Evolutionary conservation across 2,888 invertebrate species (phyloP).

Genomic region (Drosophila cracens): DNA sequence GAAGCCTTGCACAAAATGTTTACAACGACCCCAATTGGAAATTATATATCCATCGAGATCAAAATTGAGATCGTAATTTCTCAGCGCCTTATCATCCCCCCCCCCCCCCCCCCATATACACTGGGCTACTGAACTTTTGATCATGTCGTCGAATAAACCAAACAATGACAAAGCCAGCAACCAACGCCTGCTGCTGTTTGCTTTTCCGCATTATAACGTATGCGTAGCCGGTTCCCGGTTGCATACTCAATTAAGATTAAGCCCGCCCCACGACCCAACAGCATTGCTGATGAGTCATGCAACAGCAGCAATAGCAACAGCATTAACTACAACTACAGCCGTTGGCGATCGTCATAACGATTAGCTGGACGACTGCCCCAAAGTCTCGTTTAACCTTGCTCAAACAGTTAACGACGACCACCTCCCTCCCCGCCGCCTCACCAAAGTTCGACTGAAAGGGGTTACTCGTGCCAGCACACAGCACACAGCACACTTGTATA

Average conservation of each 20-base stretch:
- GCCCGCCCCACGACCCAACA: conserved; percentile 17
- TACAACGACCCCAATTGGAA: conserved; percentile 23
- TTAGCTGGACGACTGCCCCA: conserved; percentile 20
- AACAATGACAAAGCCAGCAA: conserved; percentile 26
- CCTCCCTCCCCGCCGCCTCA: not conserved
- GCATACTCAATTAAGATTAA: conserved; percentile 46
- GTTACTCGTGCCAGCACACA: not conserved
- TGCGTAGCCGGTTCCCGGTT: conserved; percentile 26
- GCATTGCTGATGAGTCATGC: conserved; percentile 38
- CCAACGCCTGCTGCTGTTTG: conserved; percentile 34
- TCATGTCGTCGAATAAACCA: conserved; percentile 60
- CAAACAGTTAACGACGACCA: not conserved
- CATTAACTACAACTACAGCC: not conserved
- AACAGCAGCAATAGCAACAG: not conserved
- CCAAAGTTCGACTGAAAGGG: not conserved
- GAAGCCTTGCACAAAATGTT: conserved; percentile 32
- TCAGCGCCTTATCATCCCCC: not conserved
- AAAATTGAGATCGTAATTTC: conserved; percentile 7
- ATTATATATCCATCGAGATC: not conserved
- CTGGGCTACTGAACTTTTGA: conserved; percentile 69
- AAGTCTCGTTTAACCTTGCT: conserved; percentile 33
- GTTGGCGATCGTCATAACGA: conserved; percentile 7
- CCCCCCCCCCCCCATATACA: not conserved
- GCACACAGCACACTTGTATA: not conserved
- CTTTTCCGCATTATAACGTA: conserved; percentile 59